Evolutionary conservation across 2,888 invertebrate species (phyloP).

Genomic region (Chrysina gloriosa): DNA sequence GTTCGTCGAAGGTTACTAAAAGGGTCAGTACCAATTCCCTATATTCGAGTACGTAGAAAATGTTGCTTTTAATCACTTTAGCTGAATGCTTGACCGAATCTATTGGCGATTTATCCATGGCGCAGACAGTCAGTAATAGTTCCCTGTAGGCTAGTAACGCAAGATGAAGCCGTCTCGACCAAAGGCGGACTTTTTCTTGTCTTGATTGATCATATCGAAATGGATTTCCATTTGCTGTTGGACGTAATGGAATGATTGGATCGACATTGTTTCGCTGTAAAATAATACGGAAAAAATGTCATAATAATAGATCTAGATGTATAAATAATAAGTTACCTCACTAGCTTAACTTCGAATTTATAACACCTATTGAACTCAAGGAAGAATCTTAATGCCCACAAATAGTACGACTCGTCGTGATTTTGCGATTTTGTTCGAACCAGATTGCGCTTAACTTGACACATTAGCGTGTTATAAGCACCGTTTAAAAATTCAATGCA

Average conservation of each 20-base stretch:
- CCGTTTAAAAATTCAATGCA: slow-evolving; percentile 92
- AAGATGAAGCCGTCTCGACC: slow-evolving; percentile 89
- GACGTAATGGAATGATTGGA: slow-evolving; percentile 92
- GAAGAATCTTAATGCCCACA: slow-evolving; percentile 95
- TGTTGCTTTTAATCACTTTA: slow-evolving; percentile 88
- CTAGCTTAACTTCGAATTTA: slow-evolving; percentile 86
- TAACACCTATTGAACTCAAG: slow-evolving; percentile 96
- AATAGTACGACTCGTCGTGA: slow-evolving; percentile 92
- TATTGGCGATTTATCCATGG: slow-evolving; percentile 84
- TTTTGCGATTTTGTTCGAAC: slow-evolving; percentile 77
- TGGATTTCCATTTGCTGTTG: slow-evolving; percentile 92
- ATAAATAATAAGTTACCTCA: too few species aligned
- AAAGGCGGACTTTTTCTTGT: slow-evolving; percentile 86
- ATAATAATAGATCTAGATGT: slow-evolving; percentile 12
- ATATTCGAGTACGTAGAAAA: slow-evolving; percentile 95
- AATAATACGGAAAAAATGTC: slow-evolving; percentile 18
- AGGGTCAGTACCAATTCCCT: slow-evolving; percentile 88
- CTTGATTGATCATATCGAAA: slow-evolving; percentile 84
- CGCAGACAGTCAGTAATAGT: slow-evolving; percentile 82
- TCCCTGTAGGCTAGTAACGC: slow-evolving; percentile 85
- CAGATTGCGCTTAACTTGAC: slow-evolving; percentile 78
- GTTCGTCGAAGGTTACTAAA: slow-evolving; percentile 84
- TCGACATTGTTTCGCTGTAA: slow-evolving; percentile 89
- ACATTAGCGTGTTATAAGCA: slow-evolving; percentile 94
- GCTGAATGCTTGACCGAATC: slow-evolving; percentile 80